These are phyloP conservation scores for Halcyon leucocephala DNA, from an alignment of 2,797 vertebrate species.

Conservation along the genomic window DNA sequence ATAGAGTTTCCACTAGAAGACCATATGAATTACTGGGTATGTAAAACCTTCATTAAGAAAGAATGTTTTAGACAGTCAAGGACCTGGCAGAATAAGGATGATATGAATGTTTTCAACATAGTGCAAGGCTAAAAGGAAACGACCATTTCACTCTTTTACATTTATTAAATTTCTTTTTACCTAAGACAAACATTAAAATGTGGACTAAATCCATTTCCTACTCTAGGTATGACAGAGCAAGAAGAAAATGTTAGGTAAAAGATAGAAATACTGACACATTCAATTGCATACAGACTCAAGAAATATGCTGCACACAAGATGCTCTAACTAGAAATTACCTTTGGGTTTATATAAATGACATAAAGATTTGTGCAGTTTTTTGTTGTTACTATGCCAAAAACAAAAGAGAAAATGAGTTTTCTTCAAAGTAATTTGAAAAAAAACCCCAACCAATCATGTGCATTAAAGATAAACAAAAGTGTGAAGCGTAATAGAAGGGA, in stretches of 20 bases:
- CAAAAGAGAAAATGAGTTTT: neutral
- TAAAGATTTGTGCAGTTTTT: neutral
- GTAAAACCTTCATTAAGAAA: neutral
- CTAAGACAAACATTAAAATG: neutral
- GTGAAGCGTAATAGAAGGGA: neutral
- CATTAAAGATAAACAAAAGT: neutral
- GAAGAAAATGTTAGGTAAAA: neutral
- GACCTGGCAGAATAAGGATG: neutral
- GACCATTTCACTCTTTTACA: neutral
- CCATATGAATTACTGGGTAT: neutral
- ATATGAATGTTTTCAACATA: neutral
- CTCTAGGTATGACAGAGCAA: neutral
- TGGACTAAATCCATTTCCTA: neutral
- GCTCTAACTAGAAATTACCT: neutral
- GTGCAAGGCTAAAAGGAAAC: neutral
- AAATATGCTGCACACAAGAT: neutral
- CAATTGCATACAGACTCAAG: neutral
- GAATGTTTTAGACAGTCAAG: neutral
- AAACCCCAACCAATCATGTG: rapidly evolving
- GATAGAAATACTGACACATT: neutral
- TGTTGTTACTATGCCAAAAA: neutral
- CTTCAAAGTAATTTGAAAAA: neutral
- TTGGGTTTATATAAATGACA: neutral
- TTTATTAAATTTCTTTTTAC: neutral
- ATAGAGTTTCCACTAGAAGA: neutral